These are phyloP conservation scores for Rhagonycha lutea DNA, from an alignment of 2,888 invertebrate species.

Conservation along the genomic window DNA sequence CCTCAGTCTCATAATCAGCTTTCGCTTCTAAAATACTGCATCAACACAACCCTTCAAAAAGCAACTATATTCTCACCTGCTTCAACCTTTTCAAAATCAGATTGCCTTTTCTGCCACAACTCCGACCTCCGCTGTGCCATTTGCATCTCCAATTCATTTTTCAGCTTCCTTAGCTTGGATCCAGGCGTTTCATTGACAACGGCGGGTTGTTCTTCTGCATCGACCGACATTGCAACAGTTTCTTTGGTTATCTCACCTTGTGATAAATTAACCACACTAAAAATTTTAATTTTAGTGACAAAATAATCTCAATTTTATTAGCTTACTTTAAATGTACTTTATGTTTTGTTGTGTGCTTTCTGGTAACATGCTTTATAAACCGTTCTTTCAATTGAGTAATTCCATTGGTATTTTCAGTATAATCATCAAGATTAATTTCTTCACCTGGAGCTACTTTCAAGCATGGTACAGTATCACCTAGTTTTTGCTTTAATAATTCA, in stretches of 20 bases:
- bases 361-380: slow-evolving; percentile 69
- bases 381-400: slow-evolving; percentile 71
- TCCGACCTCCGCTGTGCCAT: slow-evolving; percentile 73
- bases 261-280: slow-evolving; percentile 51
- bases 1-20: slow-evolving; percentile 39
- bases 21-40: slow-evolving; percentile 26
- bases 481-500: slow-evolving; percentile 39
- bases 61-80: background rate
- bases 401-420: slow-evolving; percentile 58
- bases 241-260: slow-evolving; percentile 56
- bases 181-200: slow-evolving; percentile 65
- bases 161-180: slow-evolving; percentile 69
- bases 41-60: background rate
- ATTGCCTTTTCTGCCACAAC: slow-evolving; percentile 67
- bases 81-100: background rate
- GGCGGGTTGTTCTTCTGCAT: slow-evolving; percentile 45
- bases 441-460: slow-evolving; percentile 60
- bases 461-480: slow-evolving; percentile 54
- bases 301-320: background rate
- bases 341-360: slow-evolving; percentile 60
- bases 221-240: slow-evolving; percentile 46
- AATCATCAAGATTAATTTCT: slow-evolving; percentile 66
- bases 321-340: slow-evolving; percentile 63
- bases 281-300: background rate
- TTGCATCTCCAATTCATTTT: slow-evolving; percentile 69